Evolutionary conservation across 2,888 invertebrate species (phyloP).

Genomic region (Erebia palarica): DNA sequence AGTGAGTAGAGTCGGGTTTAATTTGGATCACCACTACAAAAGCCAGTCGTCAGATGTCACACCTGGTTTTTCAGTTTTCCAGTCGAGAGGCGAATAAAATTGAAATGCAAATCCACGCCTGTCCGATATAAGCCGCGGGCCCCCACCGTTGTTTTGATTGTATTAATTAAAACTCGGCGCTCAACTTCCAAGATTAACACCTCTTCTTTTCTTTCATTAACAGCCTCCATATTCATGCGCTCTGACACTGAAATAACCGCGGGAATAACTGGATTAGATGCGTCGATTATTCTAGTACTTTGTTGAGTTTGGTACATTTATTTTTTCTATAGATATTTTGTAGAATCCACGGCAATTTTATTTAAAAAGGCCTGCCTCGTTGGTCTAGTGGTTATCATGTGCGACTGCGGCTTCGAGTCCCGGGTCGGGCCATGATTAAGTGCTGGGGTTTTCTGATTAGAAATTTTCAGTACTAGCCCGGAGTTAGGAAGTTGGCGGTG

Average conservation of each 20-base stretch:
- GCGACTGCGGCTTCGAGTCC: no score
- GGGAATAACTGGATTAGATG: slow-evolving; percentile 32
- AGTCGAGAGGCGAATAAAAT: slow-evolving; percentile 25
- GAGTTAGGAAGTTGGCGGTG: no score
- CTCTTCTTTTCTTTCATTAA: slow-evolving; percentile 73
- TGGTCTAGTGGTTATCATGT: no score
- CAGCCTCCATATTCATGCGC: slow-evolving; percentile 74
- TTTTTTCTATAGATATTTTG: no score
- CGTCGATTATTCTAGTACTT: slow-evolving; percentile 30
- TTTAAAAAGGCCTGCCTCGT: no score
- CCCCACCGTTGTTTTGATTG: slow-evolving; percentile 79
- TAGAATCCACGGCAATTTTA: no score
- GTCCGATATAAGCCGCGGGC: slow-evolving; percentile 63
- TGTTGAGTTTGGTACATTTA: background rate
- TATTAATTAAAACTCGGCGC: slow-evolving; percentile 78
- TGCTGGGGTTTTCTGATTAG: no score
- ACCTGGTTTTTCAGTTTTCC: slow-evolving; percentile 15
- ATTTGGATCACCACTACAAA: background rate
- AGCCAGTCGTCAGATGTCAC: slow-evolving; percentile 11
- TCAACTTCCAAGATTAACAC: slow-evolving; percentile 79
- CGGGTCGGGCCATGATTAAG: no score
- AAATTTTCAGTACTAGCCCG: no score
- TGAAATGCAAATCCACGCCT: slow-evolving; percentile 53
- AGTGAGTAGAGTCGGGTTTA: background rate
- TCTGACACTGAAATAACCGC: slow-evolving; percentile 31